phyloP scores from a whole-genome alignment of 2,888 invertebrate species.

The Odontothrips loti region DNA sequence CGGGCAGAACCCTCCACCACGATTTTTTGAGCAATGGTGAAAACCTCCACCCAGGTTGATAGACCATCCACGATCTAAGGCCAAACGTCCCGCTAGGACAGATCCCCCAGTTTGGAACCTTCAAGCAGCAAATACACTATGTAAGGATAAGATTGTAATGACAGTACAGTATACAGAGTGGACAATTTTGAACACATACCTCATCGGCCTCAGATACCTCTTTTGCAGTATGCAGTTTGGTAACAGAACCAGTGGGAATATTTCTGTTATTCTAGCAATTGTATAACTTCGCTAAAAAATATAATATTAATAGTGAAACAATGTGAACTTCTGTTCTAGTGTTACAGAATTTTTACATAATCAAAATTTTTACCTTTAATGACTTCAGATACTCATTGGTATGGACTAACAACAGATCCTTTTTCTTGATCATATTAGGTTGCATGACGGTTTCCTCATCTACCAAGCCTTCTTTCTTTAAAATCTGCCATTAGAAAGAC shows the following conservation, averaged over 20 bases:
- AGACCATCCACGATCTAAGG: slow-evolving; percentile 78
- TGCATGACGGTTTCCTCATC: slow-evolving; percentile 58
- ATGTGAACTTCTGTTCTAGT: neutral
- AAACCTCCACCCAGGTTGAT: slow-evolving; percentile 90
- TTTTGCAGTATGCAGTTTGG: slow-evolving; percentile 74
- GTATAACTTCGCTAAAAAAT: slow-evolving; percentile 66
- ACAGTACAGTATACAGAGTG: neutral
- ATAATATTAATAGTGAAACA: slow-evolving; percentile 32
- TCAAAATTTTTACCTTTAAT: slow-evolving; percentile 56
- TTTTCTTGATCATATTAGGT: slow-evolving; percentile 66
- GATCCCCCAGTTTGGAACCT: slow-evolving; percentile 78
- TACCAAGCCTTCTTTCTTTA: slow-evolving; percentile 59
- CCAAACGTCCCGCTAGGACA: slow-evolving; percentile 75
- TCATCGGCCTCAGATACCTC: slow-evolving; percentile 72
- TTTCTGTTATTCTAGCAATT: slow-evolving; percentile 76
- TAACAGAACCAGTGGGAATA: slow-evolving; percentile 65
- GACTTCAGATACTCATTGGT: slow-evolving; percentile 67
- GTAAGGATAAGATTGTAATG: neutral
- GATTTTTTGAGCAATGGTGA: slow-evolving; percentile 74
- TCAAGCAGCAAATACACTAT: neutral
- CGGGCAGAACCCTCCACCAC: slow-evolving; percentile 83
- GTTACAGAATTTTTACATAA: slow-evolving; percentile 29
- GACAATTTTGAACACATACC: slow-evolving; percentile 50
- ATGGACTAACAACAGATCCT: slow-evolving; percentile 73
- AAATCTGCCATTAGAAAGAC: slow-evolving; percentile 48